Percentiles rank a stretch among this genome's conserved stretches.
Evolutionary conservation across 1,140 invertebrate species (phyloP).

Genomic region (Drosophila repletoides): DNA sequence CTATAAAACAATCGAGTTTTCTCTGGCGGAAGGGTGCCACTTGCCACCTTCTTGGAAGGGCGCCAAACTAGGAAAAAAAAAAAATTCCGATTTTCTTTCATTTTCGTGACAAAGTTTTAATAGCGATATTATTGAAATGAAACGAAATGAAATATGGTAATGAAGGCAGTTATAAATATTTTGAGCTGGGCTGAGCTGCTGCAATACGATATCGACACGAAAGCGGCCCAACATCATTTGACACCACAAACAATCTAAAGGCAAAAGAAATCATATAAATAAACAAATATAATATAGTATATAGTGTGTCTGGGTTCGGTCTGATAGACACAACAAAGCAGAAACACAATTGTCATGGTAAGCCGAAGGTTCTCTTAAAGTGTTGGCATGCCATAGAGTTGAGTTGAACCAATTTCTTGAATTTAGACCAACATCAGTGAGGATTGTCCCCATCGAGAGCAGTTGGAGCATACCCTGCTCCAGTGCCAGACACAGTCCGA

Average conservation of each 20-base stretch:
- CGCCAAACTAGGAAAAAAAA: slow-evolving; percentile 19
- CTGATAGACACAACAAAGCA: slow-evolving; percentile 19
- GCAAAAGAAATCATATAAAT: slow-evolving; percentile 23
- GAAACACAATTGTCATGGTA: slow-evolving; percentile 58
- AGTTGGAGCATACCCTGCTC: slow-evolving; percentile 63
- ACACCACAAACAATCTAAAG: slow-evolving; percentile 52
- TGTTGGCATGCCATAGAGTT: background rate
- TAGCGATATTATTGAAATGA: slow-evolving; percentile 80
- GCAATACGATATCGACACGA: slow-evolving; percentile 47
- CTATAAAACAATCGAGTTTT: slow-evolving; percentile 53
- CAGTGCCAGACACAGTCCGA: slow-evolving; percentile 60
- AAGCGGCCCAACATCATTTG: slow-evolving; percentile 29
- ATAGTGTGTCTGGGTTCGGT: slow-evolving; percentile 19
- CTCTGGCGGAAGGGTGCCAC: slow-evolving; percentile 37
- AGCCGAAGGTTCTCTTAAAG: slow-evolving; percentile 8
- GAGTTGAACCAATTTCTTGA: background rate
- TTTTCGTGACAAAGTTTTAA: slow-evolving; percentile 81
- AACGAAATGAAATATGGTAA: slow-evolving; percentile 67
- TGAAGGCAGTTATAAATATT: slow-evolving; percentile 60
- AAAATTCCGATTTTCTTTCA: slow-evolving; percentile 67
- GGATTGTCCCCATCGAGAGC: slow-evolving; percentile 65
- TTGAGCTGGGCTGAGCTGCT: slow-evolving; percentile 15
- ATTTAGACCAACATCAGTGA: slow-evolving; percentile 30
- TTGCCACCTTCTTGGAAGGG: slow-evolving; percentile 34
- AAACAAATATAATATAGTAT: slow-evolving; percentile 10